Percentiles rank a stretch among this genome's conserved stretches.
These are phyloP conservation scores for Moxostoma hubbsi DNA, from an alignment of 2,797 vertebrate species.

Conservation along the genomic window DNA sequence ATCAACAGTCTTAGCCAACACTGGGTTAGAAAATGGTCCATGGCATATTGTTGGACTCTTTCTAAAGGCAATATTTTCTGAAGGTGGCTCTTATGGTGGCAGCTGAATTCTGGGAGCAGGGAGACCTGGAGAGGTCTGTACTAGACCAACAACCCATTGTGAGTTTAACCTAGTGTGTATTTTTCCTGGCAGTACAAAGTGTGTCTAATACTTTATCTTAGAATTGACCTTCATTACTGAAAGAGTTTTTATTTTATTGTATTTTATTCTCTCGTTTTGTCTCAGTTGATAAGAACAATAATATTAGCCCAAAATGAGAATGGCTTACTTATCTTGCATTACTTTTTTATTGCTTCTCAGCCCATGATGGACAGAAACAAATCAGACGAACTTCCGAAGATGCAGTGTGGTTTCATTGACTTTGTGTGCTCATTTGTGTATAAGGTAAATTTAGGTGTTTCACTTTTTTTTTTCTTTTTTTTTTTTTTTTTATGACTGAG, in stretches of 20 bases:
- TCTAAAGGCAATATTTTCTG: not conserved
- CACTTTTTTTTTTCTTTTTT: too few relatives aligned
- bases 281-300: not conserved
- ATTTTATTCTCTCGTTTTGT: too few relatives aligned
- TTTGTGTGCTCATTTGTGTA: constrained; percentile 98
- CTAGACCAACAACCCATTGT: constrained; percentile 97
- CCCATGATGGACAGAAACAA: constrained; percentile 99
- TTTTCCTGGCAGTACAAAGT: too few relatives aligned
- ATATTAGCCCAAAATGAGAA: not conserved
- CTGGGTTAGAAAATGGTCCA: not conserved
- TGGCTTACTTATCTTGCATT: not conserved
- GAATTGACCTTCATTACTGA: not conserved
- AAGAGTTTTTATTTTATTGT: not conserved
- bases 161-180: constrained; percentile 58
- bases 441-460: constrained; percentile 82
- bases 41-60: not conserved
- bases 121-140: constrained; percentile 91
- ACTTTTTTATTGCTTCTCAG: constrained; percentile 70
- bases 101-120: constrained; percentile 95
- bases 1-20: not conserved
- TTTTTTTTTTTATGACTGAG: too few relatives aligned
- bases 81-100: constrained; percentile 96
- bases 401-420: constrained; percentile 98
- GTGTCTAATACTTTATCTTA: too few relatives aligned
- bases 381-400: constrained; percentile 92